phyloP scores from a whole-genome alignment of 2,888 invertebrate genomes.

The Iphiclides podalirius region DNA sequence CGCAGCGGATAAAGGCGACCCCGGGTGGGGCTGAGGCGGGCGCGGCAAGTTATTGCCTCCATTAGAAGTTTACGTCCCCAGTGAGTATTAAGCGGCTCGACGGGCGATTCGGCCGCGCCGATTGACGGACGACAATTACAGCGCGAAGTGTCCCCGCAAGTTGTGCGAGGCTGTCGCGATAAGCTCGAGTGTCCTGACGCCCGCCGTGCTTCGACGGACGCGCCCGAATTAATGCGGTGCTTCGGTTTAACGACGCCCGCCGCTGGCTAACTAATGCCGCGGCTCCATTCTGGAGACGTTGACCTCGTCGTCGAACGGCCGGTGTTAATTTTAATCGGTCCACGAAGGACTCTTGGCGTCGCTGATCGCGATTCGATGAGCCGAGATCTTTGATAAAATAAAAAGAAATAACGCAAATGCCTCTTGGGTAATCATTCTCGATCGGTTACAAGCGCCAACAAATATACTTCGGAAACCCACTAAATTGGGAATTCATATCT shows the following conservation, averaged over 20 bases:
- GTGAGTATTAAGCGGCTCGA: constrained; percentile 25
- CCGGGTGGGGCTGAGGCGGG: no score
- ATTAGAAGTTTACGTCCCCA: constrained; percentile 40
- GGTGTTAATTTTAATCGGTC: constrained; percentile 7
- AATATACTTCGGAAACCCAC: no score
- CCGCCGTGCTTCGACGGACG: constrained; percentile 1
- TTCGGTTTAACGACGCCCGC: constrained; percentile 14
- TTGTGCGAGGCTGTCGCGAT: constrained; percentile 16
- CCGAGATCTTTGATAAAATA: not conserved
- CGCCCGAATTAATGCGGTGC: constrained; percentile 20
- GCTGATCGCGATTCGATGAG: not conserved
- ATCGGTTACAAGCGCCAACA: no score
- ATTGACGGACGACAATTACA: constrained; percentile 28
- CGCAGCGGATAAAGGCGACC: constrained; percentile 46
- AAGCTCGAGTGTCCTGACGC: no score
- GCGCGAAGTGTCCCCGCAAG: constrained; percentile 28
- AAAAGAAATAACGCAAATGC: no score
- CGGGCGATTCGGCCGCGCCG: constrained; percentile 21
- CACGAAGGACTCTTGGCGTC: not conserved
- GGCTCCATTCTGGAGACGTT: constrained; percentile 7
- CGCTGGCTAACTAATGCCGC: constrained; percentile 11
- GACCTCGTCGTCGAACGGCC: constrained; percentile 9
- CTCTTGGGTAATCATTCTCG: no score
- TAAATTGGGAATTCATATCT: no score
- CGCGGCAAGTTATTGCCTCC: constrained; percentile 47